Percentiles rank a stretch among this genome's conserved stretches.
These are phyloP conservation scores for Mixornis gularis DNA, from an alignment of 2,113 vertebrate species.

Conservation along the genomic window DNA sequence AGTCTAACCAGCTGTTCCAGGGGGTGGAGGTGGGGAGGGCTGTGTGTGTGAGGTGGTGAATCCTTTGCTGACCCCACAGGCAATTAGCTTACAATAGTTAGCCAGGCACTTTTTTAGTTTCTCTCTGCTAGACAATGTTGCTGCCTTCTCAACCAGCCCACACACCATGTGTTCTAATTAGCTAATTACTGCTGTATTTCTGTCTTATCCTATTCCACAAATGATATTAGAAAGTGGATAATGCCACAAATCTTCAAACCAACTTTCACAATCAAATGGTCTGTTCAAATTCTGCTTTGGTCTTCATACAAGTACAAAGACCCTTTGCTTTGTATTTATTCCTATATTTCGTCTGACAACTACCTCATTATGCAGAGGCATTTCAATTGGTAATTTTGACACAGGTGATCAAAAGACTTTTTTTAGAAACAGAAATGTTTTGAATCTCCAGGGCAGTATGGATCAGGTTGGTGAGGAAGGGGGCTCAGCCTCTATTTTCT, in stretches of 20 bases:
- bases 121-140: not conserved
- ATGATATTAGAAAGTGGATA: not conserved
- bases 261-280: not conserved
- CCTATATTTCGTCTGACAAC: not conserved
- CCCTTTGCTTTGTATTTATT: not conserved
- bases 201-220: not conserved
- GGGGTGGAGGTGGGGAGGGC: too few species aligned
- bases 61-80: not conserved
- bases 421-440: not conserved
- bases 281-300: not conserved
- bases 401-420: not conserved
- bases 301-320: not conserved
- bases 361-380: not conserved
- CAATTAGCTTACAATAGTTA: not conserved
- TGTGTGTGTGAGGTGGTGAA: not conserved
- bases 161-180: constrained; percentile 47
- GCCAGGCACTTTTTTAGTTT: not conserved
- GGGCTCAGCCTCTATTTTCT: not conserved
- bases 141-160: constrained; percentile 27
- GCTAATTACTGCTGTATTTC: constrained; percentile 35
- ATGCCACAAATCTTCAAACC: not conserved
- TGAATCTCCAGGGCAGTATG: not conserved
- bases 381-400: not conserved
- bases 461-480: not conserved
- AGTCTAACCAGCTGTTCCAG: not conserved